These are phyloP conservation scores for Acanthurus lineatus DNA, from an alignment of 2,797 vertebrate genomes.

Conservation along the genomic window DNA sequence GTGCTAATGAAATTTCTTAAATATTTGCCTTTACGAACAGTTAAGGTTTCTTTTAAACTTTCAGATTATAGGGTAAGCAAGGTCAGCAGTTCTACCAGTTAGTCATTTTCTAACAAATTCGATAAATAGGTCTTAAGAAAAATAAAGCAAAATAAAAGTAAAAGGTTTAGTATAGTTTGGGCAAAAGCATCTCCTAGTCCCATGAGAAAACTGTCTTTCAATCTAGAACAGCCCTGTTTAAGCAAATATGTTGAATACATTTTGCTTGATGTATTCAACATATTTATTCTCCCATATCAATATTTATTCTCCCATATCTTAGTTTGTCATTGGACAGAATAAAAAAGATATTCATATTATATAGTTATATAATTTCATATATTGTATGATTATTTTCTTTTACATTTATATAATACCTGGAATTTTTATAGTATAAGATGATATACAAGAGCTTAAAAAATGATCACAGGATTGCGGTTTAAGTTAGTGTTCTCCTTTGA, in stretches of 20 bases:
- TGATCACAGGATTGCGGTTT: too few relatives aligned
- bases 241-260: neutral
- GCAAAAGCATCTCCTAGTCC: neutral
- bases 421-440: too few relatives aligned
- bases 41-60: neutral
- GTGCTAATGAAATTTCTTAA: neutral
- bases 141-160: too few relatives aligned
- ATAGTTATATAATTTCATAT: too few relatives aligned
- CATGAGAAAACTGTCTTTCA: neutral
- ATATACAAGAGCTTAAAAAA: too few relatives aligned
- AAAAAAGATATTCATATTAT: too few relatives aligned
- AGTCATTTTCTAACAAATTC: neutral
- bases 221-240: neutral
- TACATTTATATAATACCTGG: too few relatives aligned
- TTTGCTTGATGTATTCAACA: neutral
- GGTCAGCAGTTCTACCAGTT: neutral
- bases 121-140: neutral
- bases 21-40: slow-evolving; percentile 4
- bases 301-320: neutral
- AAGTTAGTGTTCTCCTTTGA: too few relatives aligned
- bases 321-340: neutral
- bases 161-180: neutral
- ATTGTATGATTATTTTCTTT: too few relatives aligned
- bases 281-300: neutral
- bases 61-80: neutral